Evolutionary conservation across 1,140 invertebrate genomes (phyloP).

Genomic region (Cydia amplana): DNA sequence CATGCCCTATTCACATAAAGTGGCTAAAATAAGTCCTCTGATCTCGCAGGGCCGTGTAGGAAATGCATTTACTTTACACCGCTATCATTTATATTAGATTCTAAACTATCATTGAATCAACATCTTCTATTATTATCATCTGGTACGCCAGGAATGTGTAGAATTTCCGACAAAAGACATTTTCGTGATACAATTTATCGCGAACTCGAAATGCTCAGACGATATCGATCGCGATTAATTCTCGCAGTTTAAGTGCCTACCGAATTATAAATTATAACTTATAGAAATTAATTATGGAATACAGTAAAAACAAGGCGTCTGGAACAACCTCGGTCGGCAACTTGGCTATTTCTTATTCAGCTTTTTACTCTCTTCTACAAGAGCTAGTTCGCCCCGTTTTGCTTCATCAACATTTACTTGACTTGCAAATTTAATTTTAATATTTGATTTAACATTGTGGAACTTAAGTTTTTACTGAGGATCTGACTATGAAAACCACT

Average conservation of each 20-base stretch:
- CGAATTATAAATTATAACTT: not conserved
- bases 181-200: constrained; percentile 2
- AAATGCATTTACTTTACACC: constrained; percentile 48
- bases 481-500: not conserved
- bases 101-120: not conserved
- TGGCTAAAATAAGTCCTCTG: constrained; percentile 62
- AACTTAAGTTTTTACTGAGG: not conserved
- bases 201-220: constrained; percentile 26
- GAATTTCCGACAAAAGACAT: constrained; percentile 3
- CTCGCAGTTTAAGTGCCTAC: constrained; percentile 1
- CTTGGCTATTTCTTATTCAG: constrained; percentile 20
- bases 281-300: not conserved
- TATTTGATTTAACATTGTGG: constrained; percentile 6
- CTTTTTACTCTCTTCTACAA: constrained; percentile 15
- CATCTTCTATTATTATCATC: constrained; percentile 26
- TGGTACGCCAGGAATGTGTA: not conserved
- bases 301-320: constrained; percentile 30
- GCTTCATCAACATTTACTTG: not conserved
- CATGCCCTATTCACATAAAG: constrained; percentile 56
- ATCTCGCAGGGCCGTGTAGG: constrained; percentile 49
- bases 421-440: constrained; percentile 21
- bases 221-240: constrained; percentile 22
- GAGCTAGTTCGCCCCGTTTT: constrained; percentile 20
- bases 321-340: constrained; percentile 8
- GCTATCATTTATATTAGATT: constrained; percentile 35